Evolutionary conservation across 2,888 invertebrate genomes (phyloP).

Genomic region (Pollenia amentaria): DNA sequence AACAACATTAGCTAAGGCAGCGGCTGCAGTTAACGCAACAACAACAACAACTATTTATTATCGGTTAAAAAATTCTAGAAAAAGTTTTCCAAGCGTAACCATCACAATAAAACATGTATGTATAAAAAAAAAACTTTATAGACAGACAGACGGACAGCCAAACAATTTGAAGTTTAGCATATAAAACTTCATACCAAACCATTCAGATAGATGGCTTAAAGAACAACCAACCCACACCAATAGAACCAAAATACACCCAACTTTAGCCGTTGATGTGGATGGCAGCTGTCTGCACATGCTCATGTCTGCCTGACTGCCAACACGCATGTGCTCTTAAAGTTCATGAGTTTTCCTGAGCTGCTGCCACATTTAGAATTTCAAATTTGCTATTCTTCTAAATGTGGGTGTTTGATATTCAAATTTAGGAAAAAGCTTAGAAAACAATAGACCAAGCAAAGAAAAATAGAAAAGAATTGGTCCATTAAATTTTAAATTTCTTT

Average conservation of each 20-base stretch:
- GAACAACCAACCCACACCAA: background rate
- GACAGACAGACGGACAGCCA: conserved; percentile 1
- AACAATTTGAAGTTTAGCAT: background rate
- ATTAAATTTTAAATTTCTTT: conserved; percentile 44
- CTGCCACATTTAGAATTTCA: conserved; percentile 47
- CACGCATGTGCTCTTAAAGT: conserved; percentile 30
- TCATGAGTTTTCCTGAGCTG: conserved; percentile 28
- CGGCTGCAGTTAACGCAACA: conserved; percentile 33
- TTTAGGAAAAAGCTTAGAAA: background rate
- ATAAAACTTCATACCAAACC: background rate
- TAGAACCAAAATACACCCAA: background rate
- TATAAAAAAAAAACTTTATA: conserved; percentile 10
- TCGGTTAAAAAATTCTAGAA: conserved; percentile 29
- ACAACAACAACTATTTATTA: conserved; percentile 51
- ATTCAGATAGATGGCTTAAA: background rate
- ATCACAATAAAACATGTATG: conserved; percentile 36
- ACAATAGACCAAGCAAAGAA: background rate
- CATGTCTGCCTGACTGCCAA: conserved; percentile 16
- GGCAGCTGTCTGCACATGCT: conserved; percentile 61
- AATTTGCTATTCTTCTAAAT: conserved; percentile 24
- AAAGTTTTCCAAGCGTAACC: conserved; percentile 70
- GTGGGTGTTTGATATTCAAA: conserved; percentile 51
- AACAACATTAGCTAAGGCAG: conserved; percentile 45
- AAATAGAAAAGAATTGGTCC: conserved; percentile 37
- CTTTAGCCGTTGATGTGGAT: background rate